These are phyloP conservation scores for Solea senegalensis DNA, from an alignment of 2,113 vertebrate genomes.

Conservation along the genomic window DNA sequence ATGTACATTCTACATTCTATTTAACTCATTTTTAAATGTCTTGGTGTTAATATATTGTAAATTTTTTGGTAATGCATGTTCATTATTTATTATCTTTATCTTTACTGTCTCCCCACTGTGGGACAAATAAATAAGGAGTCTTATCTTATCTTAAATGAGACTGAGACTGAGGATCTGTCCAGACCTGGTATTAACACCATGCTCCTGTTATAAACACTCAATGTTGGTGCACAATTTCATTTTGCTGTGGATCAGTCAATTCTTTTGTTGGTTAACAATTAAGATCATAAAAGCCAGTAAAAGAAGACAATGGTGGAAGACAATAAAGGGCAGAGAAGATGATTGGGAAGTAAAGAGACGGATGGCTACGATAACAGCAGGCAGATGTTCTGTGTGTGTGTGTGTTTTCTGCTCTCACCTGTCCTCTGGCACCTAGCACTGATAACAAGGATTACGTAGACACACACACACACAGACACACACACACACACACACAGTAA, in stretches of 20 bases:
- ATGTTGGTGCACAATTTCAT: background rate
- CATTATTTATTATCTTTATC: too few relatives aligned
- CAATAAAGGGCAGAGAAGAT: conserved; percentile 23
- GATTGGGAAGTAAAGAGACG: conserved; percentile 8
- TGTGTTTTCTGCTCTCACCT: conserved; percentile 67
- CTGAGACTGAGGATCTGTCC: too few relatives aligned
- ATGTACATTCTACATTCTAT: too few relatives aligned
- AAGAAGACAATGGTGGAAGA: conserved; percentile 10
- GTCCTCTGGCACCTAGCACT: conserved; percentile 65
- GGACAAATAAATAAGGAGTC: too few relatives aligned
- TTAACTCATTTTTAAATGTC: too few relatives aligned
- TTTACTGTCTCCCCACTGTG: too few relatives aligned
- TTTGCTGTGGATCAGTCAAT: background rate
- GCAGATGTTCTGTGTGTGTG: conserved; percentile 62
- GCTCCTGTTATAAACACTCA: background rate
- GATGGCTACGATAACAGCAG: conserved; percentile 51
- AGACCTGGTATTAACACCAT: conserved; percentile 2
- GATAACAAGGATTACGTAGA: conserved; percentile 71
- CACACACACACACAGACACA: conserved; percentile 38
- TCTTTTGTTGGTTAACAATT: background rate
- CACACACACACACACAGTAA: conserved; percentile 39
- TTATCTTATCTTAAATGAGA: too few relatives aligned
- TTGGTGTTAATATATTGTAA: too few relatives aligned
- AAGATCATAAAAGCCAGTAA: conserved; percentile 4
- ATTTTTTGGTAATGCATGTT: too few relatives aligned